phyloP scores from a whole-genome alignment of 2,888 invertebrate genomes.

The Tetragonisca angustula region DNA sequence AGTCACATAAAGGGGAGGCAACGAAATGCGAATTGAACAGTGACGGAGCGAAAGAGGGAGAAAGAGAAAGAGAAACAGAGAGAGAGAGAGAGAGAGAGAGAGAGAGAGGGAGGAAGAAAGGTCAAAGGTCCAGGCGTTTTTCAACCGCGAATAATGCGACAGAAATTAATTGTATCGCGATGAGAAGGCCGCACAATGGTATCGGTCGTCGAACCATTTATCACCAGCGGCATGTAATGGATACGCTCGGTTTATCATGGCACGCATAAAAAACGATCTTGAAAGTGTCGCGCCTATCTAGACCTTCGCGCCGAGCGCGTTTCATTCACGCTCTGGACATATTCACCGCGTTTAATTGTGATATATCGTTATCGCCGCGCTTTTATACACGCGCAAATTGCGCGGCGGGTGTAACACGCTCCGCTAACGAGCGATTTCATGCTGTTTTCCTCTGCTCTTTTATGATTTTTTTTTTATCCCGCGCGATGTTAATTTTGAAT shows the following conservation, averaged over 20 bases:
- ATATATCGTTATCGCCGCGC: constrained; percentile 2
- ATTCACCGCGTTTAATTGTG: constrained; percentile 41
- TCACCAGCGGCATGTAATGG: constrained; percentile 51
- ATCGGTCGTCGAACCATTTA: constrained; percentile 44
- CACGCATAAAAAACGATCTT: constrained; percentile 36
- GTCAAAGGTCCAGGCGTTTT: constrained; percentile 36
- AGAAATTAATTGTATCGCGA: constrained; percentile 73
- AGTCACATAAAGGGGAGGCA: neutral
- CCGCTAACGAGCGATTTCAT: neutral
- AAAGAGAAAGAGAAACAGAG: neutral
- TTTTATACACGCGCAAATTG: constrained; percentile 9
- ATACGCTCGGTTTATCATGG: constrained; percentile 53
- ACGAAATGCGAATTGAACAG: constrained; percentile 23
- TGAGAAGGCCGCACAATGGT: constrained; percentile 18
- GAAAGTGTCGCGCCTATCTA: constrained; percentile 49
- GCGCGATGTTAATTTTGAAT: neutral
- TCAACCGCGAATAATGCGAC: constrained; percentile 74
- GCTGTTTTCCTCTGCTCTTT: neutral
- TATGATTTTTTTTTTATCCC: neutral
- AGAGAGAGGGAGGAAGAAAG: neutral
- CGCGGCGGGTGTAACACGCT: neutral
- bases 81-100: neutral
- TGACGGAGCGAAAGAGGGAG: neutral
- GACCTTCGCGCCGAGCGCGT: constrained; percentile 11
- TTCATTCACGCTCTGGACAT: constrained; percentile 21